A percentile compares a stretch with the other conserved stretches of the same genome.
Evolutionary conservation across 2,888 invertebrate species (phyloP).

Genomic region (Pristionchus exspectatus): DNA sequence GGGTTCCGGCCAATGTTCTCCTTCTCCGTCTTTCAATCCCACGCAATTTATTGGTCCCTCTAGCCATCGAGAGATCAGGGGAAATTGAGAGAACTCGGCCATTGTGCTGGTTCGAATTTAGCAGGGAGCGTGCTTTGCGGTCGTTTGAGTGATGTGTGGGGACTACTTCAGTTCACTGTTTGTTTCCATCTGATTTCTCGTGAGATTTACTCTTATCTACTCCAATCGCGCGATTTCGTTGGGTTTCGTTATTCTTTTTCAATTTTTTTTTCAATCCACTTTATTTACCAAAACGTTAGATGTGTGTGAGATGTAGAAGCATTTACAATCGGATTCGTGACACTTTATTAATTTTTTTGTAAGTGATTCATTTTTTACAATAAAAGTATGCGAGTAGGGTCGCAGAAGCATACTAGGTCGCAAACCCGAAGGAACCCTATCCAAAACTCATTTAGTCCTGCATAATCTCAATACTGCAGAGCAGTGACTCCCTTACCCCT

Average conservation of each 20-base stretch:
- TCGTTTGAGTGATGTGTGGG: background rate
- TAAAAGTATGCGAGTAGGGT: too few species aligned
- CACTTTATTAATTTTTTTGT: too few species aligned
- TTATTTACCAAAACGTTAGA: too few species aligned
- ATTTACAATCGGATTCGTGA: too few species aligned
- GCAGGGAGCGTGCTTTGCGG: background rate
- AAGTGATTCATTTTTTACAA: too few species aligned
- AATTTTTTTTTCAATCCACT: too few species aligned
- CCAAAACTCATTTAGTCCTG: background rate
- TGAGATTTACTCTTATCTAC: conserved; percentile 3
- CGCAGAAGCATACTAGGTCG: too few species aligned
- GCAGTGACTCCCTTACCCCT: background rate
- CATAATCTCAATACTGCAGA: background rate
- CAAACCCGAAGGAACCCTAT: too few species aligned
- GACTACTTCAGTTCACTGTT: conserved; percentile 30
- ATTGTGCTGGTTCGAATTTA: background rate
- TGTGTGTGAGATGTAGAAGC: too few species aligned
- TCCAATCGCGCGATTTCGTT: background rate
- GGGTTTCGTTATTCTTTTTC: background rate
- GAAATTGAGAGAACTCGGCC: background rate
- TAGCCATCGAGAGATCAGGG: background rate
- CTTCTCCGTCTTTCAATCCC: background rate
- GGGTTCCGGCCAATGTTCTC: background rate
- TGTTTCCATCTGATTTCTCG: background rate
- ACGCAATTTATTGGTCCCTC: background rate